Percentiles rank a stretch among this genome's conserved stretches.
phyloP scores from a whole-genome alignment of 1,140 invertebrate species.

The Venustaconcha ellipsiformis region DNA sequence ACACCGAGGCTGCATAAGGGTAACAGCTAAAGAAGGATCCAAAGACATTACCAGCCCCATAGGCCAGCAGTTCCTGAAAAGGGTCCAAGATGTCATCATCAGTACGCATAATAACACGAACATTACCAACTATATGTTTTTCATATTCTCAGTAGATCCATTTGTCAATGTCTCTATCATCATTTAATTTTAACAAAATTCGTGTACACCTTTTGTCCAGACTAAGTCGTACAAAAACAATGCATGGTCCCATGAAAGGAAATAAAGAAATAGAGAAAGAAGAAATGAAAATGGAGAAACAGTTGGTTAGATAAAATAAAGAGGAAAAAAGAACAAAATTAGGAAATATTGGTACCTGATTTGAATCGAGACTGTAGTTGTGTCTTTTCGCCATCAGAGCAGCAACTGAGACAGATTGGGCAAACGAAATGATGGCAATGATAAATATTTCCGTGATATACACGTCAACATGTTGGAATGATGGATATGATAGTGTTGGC shows the following conservation, averaged over 20 bases:
- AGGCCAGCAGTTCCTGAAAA: constrained; percentile 59
- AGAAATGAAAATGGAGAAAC: no score
- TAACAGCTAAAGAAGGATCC: constrained; percentile 67
- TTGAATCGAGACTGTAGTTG: constrained; percentile 67
- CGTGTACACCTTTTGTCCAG: background rate
- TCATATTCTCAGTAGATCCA: background rate
- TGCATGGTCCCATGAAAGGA: background rate
- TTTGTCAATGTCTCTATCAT: background rate
- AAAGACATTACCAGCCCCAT: constrained; percentile 57
- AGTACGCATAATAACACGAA: background rate
- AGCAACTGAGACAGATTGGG: constrained; percentile 68
- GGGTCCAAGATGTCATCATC: background rate
- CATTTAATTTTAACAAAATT: background rate
- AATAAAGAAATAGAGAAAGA: background rate
- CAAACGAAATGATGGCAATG: constrained; percentile 67
- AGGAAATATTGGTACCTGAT: constrained; percentile 40
- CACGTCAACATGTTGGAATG: constrained; percentile 32
- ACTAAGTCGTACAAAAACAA: background rate
- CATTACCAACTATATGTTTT: background rate
- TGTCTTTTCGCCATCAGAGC: constrained; percentile 70
- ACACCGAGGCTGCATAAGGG: constrained; percentile 72
- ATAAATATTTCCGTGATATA: constrained; percentile 60
- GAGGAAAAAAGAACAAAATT: background rate
- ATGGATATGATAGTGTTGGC: constrained; percentile 43
- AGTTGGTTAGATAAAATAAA: background rate